phyloP scores from a whole-genome alignment of 2,113 vertebrate species.

The Leucopternis melanops region DNA sequence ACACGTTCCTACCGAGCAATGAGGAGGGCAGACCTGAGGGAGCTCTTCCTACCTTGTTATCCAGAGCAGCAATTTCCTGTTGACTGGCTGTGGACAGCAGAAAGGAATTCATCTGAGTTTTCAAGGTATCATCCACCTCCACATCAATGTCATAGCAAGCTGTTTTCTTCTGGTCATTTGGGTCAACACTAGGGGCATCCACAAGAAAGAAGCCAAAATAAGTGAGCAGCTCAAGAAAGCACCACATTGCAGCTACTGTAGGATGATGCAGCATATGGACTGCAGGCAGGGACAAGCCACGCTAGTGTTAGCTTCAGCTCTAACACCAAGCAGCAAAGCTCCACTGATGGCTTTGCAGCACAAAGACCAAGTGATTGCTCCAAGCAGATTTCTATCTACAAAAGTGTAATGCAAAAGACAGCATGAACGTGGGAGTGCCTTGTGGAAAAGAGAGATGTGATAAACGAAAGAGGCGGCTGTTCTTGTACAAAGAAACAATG shows the following conservation, averaged over 20 bases:
- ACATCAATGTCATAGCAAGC: constrained; percentile 99
- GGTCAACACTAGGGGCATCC: constrained; percentile 82
- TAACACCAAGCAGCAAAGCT: not conserved
- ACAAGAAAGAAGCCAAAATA: not conserved
- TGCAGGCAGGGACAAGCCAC: not conserved
- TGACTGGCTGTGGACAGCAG: constrained; percentile 97
- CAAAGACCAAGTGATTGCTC: not conserved
- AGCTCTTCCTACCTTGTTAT: constrained; percentile 86
- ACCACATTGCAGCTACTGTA: not conserved
- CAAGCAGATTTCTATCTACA: not conserved
- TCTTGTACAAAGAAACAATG: not conserved
- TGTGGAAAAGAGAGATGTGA: not conserved
- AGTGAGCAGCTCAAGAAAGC: not conserved
- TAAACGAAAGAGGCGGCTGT: not conserved
- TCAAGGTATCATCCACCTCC: constrained; percentile 97
- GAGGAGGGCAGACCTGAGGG: not conserved
- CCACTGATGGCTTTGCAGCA: not conserved
- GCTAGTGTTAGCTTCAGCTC: not conserved
- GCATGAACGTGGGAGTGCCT: not conserved
- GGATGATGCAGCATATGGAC: not conserved
- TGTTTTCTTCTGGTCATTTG: constrained; percentile 98
- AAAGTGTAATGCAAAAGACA: not conserved
- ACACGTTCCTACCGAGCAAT: not conserved
- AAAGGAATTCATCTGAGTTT: constrained; percentile 99
- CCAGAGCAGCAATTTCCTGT: constrained; percentile 96